phyloP scores from a whole-genome alignment of 2,797 vertebrate species.

The Spinibarbus caldwelli region DNA sequence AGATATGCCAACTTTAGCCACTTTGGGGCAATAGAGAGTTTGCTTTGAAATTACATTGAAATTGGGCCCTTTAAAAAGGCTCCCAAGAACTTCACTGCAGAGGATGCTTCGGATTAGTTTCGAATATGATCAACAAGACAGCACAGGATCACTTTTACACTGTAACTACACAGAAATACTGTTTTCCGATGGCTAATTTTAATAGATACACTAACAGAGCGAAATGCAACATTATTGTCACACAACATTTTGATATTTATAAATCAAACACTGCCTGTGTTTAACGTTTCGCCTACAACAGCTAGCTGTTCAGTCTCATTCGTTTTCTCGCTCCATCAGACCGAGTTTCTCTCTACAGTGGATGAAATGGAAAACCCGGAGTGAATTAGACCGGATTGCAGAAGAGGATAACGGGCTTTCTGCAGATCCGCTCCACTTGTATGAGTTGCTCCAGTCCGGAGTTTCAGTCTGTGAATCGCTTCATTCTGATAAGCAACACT shows the following conservation, averaged over 20 bases:
- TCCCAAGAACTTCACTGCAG: neutral
- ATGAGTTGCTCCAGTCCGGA: neutral
- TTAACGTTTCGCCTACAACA: neutral
- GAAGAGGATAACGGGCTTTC: neutral
- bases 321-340: neutral
- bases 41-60: conserved; percentile 12
- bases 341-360: neutral
- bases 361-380: neutral
- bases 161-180: neutral
- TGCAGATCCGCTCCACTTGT: neutral
- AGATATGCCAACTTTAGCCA: conserved; percentile 29
- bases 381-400: neutral
- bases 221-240: neutral
- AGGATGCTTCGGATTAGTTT: neutral
- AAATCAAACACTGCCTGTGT: neutral
- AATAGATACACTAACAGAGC: neutral
- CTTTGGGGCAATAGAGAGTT: conserved; percentile 45
- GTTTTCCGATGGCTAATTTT: neutral
- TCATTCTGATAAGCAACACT: neutral
- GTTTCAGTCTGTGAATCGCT: neutral
- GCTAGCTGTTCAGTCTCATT: neutral
- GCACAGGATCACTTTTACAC: neutral
- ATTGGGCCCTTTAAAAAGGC: neutral
- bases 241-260: neutral
- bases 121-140: neutral